Evolutionary conservation across 2,888 invertebrate genomes (phyloP).

Genomic region (Megamerina dolium): DNA sequence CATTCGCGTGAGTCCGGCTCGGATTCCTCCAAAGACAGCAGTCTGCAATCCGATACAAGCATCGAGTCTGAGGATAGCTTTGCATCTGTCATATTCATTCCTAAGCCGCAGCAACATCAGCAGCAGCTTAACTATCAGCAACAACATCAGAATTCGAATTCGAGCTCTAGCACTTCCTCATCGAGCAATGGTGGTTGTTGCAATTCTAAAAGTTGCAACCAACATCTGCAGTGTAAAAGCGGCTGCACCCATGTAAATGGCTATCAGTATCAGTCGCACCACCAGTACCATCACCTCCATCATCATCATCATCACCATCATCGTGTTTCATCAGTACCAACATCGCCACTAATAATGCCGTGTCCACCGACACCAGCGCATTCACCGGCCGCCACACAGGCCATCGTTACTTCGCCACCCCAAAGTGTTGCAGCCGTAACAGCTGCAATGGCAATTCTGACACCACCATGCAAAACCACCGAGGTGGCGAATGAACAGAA

Average conservation of each 20-base stretch:
- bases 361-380: slow-evolving; percentile 49
- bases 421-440: slow-evolving; percentile 41
- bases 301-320: slow-evolving; percentile 17
- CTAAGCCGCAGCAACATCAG: slow-evolving; percentile 62
- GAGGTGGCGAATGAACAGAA: slow-evolving; percentile 14
- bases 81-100: slow-evolving; percentile 86
- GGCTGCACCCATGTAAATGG: slow-evolving; percentile 24
- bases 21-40: slow-evolving; percentile 81
- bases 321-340: slow-evolving; percentile 61
- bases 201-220: slow-evolving; percentile 16
- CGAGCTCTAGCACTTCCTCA: slow-evolving; percentile 44
- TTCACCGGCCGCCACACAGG: slow-evolving; percentile 45
- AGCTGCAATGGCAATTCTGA: slow-evolving; percentile 45
- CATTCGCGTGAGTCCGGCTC: slow-evolving; percentile 83
- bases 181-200: slow-evolving; percentile 40
- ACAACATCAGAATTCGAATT: slow-evolving; percentile 41
- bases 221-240: slow-evolving; percentile 11
- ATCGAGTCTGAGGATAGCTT: slow-evolving; percentile 92
- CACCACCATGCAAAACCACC: slow-evolving; percentile 29
- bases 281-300: no score
- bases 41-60: slow-evolving; percentile 88
- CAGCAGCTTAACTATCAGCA: slow-evolving; percentile 43
- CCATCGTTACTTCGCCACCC: slow-evolving; percentile 41
- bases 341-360: slow-evolving; percentile 58
- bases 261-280: slow-evolving; percentile 11